Base-by-base conservation (phyloP, 2,113 vertebrate genomes). In the Megaceryle maxima region DNA sequence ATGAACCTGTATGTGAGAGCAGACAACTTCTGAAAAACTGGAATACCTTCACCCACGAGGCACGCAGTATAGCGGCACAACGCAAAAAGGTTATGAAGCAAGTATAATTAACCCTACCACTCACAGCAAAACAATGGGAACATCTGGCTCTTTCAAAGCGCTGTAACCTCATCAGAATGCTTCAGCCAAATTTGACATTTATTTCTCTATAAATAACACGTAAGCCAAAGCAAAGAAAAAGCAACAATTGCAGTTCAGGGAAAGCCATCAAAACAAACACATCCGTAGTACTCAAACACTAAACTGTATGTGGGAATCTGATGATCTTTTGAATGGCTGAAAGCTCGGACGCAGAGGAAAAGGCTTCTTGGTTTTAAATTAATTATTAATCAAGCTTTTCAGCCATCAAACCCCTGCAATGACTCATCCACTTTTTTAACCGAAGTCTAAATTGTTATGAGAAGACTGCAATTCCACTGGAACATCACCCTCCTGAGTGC, bases 371-470 rank as follows among this genome's bases (percentile, higher is more conserved):
- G 8, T 92, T 95, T 84, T 24, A 92, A 83, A 94, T 97, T 95
- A 96, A 96, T 96, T 94, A 96, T 95, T 96, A 94, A 97, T 94
- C 76, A 79, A 37, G 53, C 88, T 84, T 94, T 96, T 92, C 66
- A 94, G 87, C 83, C 62, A 79, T 88, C 92, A 94, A 93, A 94
- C 11, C 53, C 66, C 66, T 96, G 80, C 87, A 93, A 92, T 95
- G 96, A 96, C 83, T 95, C 94, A 96, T 87, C 62, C 73, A 68
- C 73, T 90, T 88, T 80, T 88, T 94, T 91, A 89, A 96, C 69
- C 81, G 83, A 95, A 96, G 95, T 91, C 94, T 93, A 94, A 93
- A 69, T 43, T 68, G 90, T 93, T 89, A 87, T 29, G n/a, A 92
- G 81, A 88, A 87, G 88, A 79, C 55, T 76, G 66, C 74, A 92